Conservation (phyloP, 35 echinoderm and acorn worm genomes). For the Ptychodera flava region DNA sequence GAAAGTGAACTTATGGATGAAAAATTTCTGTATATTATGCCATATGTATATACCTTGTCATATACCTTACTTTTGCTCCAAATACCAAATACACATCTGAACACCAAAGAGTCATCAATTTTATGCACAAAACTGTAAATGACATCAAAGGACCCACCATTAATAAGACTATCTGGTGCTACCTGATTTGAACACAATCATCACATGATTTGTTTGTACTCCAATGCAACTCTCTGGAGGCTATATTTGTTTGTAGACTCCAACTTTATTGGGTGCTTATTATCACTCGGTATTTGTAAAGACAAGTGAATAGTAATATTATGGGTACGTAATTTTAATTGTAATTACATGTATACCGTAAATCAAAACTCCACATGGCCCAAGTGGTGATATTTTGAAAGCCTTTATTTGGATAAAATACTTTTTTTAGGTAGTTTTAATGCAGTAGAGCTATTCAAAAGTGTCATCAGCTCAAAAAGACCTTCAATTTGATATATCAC, state of each 20-base stretch:
- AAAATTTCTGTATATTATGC: neutral
- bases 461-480: neutral
- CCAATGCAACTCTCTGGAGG: neutral
- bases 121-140: neutral
- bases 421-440: neutral
- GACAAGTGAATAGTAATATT: neutral
- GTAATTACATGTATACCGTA: neutral
- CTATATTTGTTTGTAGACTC: neutral
- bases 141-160: neutral
- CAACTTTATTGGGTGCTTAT: neutral
- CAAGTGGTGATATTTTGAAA: neutral
- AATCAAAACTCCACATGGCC: neutral
- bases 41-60: neutral
- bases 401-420: neutral
- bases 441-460: neutral
- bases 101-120: neutral
- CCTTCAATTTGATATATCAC: slow-evolving; percentile 1
- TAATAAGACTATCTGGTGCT: neutral
- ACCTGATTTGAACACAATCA: slow-evolving; percentile 1
- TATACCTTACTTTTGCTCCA: neutral
- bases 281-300: neutral
- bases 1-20: neutral
- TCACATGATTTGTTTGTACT: neutral
- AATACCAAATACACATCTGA: neutral
- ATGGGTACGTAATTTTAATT: neutral